Evolutionary conservation across 1,140 invertebrate genomes (phyloP), one percentile per base, ranked within the genome.

Genomic region (Probaryconus sp.): DNA sequence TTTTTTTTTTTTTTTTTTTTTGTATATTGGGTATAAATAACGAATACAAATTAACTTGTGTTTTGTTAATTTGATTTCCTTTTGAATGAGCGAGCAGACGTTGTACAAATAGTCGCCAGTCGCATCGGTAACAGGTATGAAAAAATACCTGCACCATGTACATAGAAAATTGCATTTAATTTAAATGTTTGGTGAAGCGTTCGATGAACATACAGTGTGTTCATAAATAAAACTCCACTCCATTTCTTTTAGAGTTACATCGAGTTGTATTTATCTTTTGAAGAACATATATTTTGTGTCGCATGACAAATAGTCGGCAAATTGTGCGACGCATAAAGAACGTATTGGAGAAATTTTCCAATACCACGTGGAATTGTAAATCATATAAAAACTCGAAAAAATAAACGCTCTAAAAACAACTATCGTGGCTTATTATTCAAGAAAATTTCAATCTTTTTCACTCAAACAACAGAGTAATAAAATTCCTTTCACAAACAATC

Each of bases 81-180:
- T 51, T 45, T 26, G 20, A 43, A 58, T 38, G 7, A 40, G 18
- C 14, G 35, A 13, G 21, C 28, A 26, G 9, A 43, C 20, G 42
- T 17, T 60, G 20, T 30, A 20, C 18, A 42, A 68, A 58, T 45
- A 51, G 45, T 50, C 40, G 33, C n/a, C 35, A 50, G 30, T 47
- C 33, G 28, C 33, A 58, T 28, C 35, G 42, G 30, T 45, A 43
- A n/a, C 47, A 42, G 40, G 3, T 37, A 48, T 58, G 47, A 56
- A 60, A 60, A 37, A 35, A 69, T 69, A 35, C 18, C 20, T 21
- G 24, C 3, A 0, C 24, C 47, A 30, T 72, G 35, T 50, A 47
- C 38, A 55, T 26, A 51, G 33, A 47, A 55, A 65, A 60, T 72
- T 65, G 61, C 37, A 53, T 65, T 65, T 65, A 64, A 60, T 72